Evolutionary conservation across 2,113 vertebrate genomes (phyloP).

Genomic region (Mirounga angustirostris): DNA sequence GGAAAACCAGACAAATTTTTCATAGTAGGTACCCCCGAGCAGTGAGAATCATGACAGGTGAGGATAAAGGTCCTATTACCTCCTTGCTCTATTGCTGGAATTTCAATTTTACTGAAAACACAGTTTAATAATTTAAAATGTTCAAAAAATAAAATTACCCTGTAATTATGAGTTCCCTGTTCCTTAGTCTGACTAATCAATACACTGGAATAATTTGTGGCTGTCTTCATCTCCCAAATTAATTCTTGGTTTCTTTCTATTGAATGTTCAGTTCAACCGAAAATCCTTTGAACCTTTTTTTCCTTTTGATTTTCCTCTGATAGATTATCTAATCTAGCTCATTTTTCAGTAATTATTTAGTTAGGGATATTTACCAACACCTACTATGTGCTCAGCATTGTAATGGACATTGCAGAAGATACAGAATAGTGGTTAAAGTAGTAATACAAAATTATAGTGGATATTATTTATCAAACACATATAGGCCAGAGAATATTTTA

Average conservation of each 20-base stretch:
- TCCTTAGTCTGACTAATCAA: not conserved
- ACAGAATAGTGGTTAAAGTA: not conserved
- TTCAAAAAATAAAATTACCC: not conserved
- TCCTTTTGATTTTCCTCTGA: not conserved
- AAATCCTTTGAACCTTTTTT: not conserved
- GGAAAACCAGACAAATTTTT: not conserved
- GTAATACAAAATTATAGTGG: not conserved
- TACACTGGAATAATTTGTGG: not conserved
- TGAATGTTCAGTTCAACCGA: not conserved
- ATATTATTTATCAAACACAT: not conserved
- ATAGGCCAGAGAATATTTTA: not conserved
- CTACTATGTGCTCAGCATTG: not conserved
- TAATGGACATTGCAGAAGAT: not conserved
- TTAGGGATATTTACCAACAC: not conserved
- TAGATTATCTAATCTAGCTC: not conserved
- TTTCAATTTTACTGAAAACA: not conserved
- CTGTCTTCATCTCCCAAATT: not conserved
- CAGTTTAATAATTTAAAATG: not conserved
- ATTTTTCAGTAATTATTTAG: conserved; percentile 43
- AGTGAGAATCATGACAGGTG: not conserved
- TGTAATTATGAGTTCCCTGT: not conserved
- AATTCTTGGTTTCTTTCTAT: not conserved
- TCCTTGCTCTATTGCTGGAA: not conserved
- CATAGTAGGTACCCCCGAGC: not conserved
- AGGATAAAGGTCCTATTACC: not conserved